Evolutionary conservation across 2,797 vertebrate genomes (phyloP).

Genomic region (Hemitrygon akajei): DNA sequence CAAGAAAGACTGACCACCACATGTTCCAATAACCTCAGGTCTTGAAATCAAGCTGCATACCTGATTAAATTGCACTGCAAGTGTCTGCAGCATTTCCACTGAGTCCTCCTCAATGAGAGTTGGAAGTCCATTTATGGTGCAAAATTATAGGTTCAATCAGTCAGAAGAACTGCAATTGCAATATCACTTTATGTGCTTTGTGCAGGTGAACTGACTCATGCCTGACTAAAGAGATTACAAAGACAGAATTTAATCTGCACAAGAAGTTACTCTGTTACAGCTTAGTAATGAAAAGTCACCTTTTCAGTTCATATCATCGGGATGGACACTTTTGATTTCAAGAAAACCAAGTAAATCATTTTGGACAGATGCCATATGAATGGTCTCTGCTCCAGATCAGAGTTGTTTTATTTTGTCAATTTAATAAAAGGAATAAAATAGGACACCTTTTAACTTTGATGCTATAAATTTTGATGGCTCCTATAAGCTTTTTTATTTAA

Average conservation of each 20-base stretch:
- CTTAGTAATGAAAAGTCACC: slow-evolving; percentile 54
- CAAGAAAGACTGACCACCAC: not conserved
- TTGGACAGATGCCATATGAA: slow-evolving; percentile 49
- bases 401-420: slow-evolving; percentile 66
- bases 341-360: slow-evolving; percentile 49
- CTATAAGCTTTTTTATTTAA: slow-evolving; percentile 40
- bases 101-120: not conserved
- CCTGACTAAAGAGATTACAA: slow-evolving; percentile 72
- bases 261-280: slow-evolving; percentile 59
- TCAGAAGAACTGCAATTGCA: slow-evolving; percentile 50
- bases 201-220: slow-evolving; percentile 58
- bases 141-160: slow-evolving; percentile 59
- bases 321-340: slow-evolving; percentile 72
- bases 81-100: not conserved
- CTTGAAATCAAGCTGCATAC: not conserved
- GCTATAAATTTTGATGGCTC: slow-evolving; percentile 85
- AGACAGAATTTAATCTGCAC: slow-evolving; percentile 63
- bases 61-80: not conserved
- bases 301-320: slow-evolving; percentile 64
- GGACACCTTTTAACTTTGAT: slow-evolving; percentile 69
- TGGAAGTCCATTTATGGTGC: not conserved
- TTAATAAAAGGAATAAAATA: slow-evolving; percentile 69
- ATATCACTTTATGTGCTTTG: slow-evolving; percentile 48
- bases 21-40: not conserved
- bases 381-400: slow-evolving; percentile 65